Percentiles rank a stretch among this genome's conserved stretches.
Conservation (phyloP, 2,888 invertebrate species). For the Acronicta leporina region DNA sequence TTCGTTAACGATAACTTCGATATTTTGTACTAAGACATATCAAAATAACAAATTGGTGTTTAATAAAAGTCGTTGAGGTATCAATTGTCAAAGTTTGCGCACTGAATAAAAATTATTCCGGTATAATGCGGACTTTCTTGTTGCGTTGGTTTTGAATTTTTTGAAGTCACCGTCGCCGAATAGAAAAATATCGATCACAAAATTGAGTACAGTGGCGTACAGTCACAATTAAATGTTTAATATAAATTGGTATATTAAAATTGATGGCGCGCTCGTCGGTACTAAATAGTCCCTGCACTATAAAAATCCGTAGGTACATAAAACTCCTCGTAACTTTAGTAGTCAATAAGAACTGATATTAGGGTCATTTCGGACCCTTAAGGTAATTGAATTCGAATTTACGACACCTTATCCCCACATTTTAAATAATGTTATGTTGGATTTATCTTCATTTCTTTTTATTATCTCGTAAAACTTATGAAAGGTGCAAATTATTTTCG, state of each 20-base stretch:
- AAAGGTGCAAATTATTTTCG: slow-evolving; percentile 22
- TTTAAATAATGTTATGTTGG: slow-evolving; percentile 45
- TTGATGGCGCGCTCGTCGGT: slow-evolving; percentile 42
- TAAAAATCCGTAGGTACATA: slow-evolving; percentile 53
- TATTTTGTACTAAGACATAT: no score
- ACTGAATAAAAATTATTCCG: no score
- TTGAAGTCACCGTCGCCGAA: not conserved
- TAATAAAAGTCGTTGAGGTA: no score
- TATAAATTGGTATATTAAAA: slow-evolving; percentile 53
- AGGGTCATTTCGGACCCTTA: slow-evolving; percentile 59
- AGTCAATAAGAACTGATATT: slow-evolving; percentile 62
- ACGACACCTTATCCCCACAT: slow-evolving; percentile 55
- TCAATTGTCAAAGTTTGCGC: no score
- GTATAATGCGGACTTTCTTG: no score
- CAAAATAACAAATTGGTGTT: no score
- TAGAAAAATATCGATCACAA: not conserved
- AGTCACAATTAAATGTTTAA: slow-evolving; percentile 22
- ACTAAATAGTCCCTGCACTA: slow-evolving; percentile 47
- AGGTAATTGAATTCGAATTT: slow-evolving; percentile 69
- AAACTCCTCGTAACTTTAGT: slow-evolving; percentile 55
- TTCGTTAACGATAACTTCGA: no score
- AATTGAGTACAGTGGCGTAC: slow-evolving; percentile 23
- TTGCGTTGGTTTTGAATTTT: not conserved
- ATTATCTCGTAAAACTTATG: slow-evolving; percentile 1
- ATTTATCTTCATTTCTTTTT: slow-evolving; percentile 15